A percentile compares a stretch with the other conserved stretches of the same genome.
Evolutionary conservation across 2,113 vertebrate genomes (phyloP).

Genomic region (Cinclus cinclus): DNA sequence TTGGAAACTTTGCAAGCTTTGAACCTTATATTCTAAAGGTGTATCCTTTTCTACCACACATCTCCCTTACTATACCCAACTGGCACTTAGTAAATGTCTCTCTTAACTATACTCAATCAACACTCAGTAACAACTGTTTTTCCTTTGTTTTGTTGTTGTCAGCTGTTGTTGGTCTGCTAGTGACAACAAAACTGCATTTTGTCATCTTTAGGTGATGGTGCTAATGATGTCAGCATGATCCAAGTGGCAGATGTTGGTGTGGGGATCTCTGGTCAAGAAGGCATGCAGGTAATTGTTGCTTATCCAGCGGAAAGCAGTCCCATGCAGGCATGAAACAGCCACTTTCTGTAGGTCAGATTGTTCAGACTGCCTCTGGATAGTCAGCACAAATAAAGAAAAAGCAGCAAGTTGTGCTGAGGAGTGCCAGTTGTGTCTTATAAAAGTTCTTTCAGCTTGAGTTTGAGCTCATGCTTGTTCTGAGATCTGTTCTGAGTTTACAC

Average conservation of each 20-base stretch:
- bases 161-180: background rate
- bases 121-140: background rate
- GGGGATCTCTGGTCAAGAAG: constrained; percentile 96
- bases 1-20: background rate
- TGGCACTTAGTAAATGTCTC: background rate
- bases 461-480: background rate
- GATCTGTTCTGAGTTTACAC: background rate
- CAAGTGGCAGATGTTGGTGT: constrained; percentile 97
- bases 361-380: background rate
- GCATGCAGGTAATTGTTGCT: constrained; percentile 91
- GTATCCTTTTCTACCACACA: background rate
- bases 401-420: background rate
- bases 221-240: constrained; percentile 99
- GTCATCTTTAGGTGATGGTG: constrained; percentile 88
- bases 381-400: background rate
- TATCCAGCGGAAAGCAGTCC: background rate
- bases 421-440: background rate
- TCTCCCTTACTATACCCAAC: background rate
- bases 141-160: background rate
- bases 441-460: background rate
- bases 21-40: background rate
- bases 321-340: background rate
- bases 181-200: background rate
- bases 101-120: background rate
- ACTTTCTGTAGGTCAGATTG: background rate